Conservation (phyloP, 2,797 vertebrate species). For the Melanotaenia pygmaea region DNA sequence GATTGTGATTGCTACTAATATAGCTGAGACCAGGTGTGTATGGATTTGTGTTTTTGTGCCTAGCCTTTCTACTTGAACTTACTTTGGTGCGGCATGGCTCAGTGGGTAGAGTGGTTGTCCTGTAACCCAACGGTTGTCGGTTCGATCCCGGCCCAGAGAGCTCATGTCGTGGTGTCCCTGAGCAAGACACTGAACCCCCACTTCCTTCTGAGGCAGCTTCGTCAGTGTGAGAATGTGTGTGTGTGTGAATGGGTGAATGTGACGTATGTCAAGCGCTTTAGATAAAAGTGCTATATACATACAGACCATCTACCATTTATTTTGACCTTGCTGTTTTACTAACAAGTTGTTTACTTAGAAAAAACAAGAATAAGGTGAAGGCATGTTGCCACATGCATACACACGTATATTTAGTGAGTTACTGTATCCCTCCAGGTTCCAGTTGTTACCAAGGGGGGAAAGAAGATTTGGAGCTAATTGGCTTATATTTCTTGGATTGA, state of each 20-base stretch:
- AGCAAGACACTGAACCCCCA: no score
- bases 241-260: no score
- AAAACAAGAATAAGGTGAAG: not conserved
- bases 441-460: conserved; percentile 8
- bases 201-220: no score
- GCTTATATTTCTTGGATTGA: conserved; percentile 44
- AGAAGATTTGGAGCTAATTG: conserved; percentile 57
- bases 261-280: no score
- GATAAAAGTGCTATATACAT: no score
- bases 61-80: not conserved
- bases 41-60: conserved; percentile 11
- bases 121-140: no score
- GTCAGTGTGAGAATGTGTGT: no score
- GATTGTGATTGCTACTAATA: conserved; percentile 98
- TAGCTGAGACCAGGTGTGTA: conserved; percentile 95
- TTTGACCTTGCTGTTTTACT: conserved; percentile 5
- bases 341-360: not conserved
- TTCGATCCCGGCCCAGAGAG: no score
- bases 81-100: not conserved
- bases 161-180: no score
- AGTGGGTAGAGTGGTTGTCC: no score
- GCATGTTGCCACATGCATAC: not conserved
- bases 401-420: not conserved
- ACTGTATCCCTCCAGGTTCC: not conserved
- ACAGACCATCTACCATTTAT: no score